Percentiles rank a stretch among this genome's conserved stretches.
Evolutionary conservation across 2,797 vertebrate species (phyloP).

Genomic region (Buceros bicornis): DNA sequence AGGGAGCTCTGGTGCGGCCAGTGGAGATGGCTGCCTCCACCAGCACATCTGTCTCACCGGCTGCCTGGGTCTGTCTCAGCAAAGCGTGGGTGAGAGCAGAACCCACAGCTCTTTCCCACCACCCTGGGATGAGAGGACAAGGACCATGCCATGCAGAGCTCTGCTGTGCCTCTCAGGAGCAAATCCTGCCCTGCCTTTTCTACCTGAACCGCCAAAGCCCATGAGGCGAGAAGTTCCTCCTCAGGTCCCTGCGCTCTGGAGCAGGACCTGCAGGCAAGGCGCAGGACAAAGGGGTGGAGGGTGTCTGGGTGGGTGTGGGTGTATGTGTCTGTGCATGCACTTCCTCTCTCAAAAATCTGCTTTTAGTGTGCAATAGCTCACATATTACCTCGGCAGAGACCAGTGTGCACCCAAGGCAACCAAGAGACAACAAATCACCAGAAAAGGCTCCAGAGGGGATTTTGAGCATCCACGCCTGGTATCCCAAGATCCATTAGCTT

Average conservation of each 20-base stretch:
- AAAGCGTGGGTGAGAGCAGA: not conserved
- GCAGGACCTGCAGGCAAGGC: not conserved
- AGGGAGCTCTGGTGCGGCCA: not conserved
- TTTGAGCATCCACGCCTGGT: conserved; percentile 62
- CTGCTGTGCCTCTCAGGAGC: not conserved
- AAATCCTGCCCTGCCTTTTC: not conserved
- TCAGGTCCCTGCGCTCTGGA: not conserved
- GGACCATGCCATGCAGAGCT: accelerated
- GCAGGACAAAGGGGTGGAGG: conserved; percentile 21
- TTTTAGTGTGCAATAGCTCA: conserved; percentile 60
- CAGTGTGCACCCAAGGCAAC: conserved; percentile 35
- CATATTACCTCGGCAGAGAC: conserved; percentile 42
- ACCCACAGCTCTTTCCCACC: not conserved
- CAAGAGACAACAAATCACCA: conserved; percentile 45
- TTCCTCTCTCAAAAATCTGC: conserved; percentile 49
- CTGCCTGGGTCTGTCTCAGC: not conserved
- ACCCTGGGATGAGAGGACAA: not conserved
- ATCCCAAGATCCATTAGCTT: conserved; percentile 64
- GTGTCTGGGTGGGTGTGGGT: not conserved
- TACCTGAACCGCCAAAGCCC: not conserved
- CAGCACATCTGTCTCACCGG: accelerated
- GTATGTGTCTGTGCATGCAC: not conserved
- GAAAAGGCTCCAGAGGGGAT: conserved; percentile 56
- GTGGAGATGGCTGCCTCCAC: not conserved
- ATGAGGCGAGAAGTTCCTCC: not conserved